Evolutionary conservation across 2,113 vertebrate species (phyloP).

Genomic region (Mugil cephalus): DNA sequence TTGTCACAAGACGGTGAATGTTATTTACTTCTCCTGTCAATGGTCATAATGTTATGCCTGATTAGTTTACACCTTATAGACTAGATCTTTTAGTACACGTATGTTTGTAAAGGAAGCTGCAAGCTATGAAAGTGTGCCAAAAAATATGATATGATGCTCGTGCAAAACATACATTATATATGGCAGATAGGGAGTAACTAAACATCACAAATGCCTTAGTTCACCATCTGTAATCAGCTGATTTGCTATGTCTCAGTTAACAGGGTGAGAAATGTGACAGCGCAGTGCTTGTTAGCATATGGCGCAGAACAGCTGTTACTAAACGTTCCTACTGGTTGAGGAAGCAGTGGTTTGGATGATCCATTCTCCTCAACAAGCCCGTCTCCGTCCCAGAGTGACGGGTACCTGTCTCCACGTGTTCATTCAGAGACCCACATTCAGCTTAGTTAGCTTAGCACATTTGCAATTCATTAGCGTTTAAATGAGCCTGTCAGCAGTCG

Average conservation of each 20-base stretch:
- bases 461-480: constrained; percentile 23
- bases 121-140: no score
- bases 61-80: no score
- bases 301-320: constrained; percentile 2
- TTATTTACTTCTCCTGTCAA: no score
- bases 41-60: no score
- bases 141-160: neutral
- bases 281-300: neutral
- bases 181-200: neutral
- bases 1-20: no score
- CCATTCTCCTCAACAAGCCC: constrained; percentile 1
- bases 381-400: neutral
- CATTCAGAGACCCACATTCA: constrained; percentile 22
- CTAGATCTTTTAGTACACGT: no score
- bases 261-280: constrained; percentile 1
- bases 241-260: constrained; percentile 17
- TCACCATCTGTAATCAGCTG: neutral
- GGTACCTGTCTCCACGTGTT: neutral
- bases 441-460: constrained; percentile 20
- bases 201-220: neutral
- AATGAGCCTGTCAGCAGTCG: constrained; percentile 16
- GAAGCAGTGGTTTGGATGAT: constrained; percentile 15
- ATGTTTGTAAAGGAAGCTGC: no score
- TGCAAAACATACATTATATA: neutral
- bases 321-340: neutral